Evolutionary conservation across 2,113 vertebrate genomes (phyloP).

Genomic region (Gallinago jamesoni): DNA sequence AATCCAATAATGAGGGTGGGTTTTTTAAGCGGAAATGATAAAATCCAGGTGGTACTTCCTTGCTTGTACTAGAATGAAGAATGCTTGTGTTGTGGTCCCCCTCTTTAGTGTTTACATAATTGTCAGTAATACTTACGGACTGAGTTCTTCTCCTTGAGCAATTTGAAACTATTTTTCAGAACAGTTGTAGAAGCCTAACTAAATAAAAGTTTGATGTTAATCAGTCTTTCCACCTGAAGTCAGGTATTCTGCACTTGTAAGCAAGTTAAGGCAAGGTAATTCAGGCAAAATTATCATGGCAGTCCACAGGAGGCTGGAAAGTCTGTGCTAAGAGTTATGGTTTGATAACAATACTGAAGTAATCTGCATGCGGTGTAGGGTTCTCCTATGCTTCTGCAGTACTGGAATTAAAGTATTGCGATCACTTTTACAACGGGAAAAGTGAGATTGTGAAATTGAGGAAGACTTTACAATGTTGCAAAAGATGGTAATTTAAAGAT

Average conservation of each 20-base stretch:
- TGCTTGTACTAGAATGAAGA: not conserved
- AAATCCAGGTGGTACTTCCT: not conserved
- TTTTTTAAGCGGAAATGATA: not conserved
- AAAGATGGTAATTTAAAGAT: not conserved
- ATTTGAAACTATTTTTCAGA: not conserved
- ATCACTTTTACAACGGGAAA: not conserved
- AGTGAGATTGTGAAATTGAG: not conserved
- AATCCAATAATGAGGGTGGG: not conserved
- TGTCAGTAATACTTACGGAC: not conserved
- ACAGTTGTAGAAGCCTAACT: not conserved
- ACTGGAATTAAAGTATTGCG: not conserved
- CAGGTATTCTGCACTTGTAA: not conserved
- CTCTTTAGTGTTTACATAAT: not conserved
- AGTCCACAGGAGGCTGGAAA: not conserved
- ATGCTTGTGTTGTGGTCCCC: not conserved
- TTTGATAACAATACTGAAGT: not conserved
- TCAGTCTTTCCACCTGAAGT: not conserved
- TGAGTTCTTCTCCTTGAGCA: not conserved
- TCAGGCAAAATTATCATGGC: not conserved
- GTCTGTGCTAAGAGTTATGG: accelerated
- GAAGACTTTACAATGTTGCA: not conserved
- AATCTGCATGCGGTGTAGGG: not conserved
- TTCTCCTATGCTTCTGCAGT: not conserved
- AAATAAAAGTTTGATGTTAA: not conserved
- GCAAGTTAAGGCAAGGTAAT: not conserved